phyloP scores from a whole-genome alignment of 2,113 vertebrate species.

The Thunnus thynnus region DNA sequence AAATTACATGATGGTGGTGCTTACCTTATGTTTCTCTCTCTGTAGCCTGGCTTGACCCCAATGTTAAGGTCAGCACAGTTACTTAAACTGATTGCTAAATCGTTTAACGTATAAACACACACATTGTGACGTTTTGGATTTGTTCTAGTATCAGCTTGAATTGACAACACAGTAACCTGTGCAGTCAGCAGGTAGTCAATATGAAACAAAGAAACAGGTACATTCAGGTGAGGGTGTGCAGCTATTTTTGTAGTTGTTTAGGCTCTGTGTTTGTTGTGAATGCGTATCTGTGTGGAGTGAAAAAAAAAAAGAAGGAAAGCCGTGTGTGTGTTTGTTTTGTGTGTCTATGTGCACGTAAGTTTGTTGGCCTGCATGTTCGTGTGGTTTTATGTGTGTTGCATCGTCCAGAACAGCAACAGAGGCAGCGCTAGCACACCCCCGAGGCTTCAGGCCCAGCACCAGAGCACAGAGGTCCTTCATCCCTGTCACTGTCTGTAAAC shows the following conservation, averaged over 20 bases:
- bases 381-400: slow-evolving; percentile 25
- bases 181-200: slow-evolving; percentile 3
- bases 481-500: slow-evolving; percentile 83
- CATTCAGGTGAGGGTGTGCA: neutral
- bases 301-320: neutral
- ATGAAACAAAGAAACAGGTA: neutral
- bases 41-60: slow-evolving; percentile 52
- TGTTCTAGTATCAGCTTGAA: neutral
- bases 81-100: slow-evolving; percentile 65
- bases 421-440: slow-evolving; percentile 58
- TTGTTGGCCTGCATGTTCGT: neutral
- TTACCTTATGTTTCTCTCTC: slow-evolving; percentile 34
- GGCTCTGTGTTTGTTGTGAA: neutral
- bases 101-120: slow-evolving; percentile 51
- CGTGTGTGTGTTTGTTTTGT: neutral
- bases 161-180: slow-evolving; percentile 7
- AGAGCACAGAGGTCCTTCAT: slow-evolving; percentile 81
- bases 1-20: slow-evolving; percentile 37
- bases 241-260: neutral
- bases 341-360: slow-evolving; percentile 17
- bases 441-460: slow-evolving; percentile 67
- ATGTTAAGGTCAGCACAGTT: slow-evolving; percentile 45
- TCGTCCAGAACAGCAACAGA: slow-evolving; percentile 61
- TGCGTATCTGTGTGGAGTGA: neutral
- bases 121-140: slow-evolving; percentile 42